Percentiles rank a stretch among this genome's conserved stretches.
Conservation (phyloP, 1,140 invertebrate genomes). For the Bombus ignitus region DNA sequence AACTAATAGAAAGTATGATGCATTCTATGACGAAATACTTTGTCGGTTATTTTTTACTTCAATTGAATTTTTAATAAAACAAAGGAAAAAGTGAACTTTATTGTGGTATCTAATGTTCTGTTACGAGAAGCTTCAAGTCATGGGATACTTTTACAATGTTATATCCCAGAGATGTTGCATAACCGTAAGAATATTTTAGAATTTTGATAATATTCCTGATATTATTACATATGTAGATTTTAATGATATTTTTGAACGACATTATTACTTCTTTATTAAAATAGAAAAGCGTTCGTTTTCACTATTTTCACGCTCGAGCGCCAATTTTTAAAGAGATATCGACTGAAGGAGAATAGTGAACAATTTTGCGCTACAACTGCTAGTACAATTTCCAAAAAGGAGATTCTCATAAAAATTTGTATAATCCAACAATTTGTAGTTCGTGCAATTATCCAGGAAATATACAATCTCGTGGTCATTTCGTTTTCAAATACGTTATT, state of each 20-base stretch:
- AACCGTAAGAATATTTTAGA: no score
- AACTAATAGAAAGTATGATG: no score
- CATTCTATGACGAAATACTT: no score
- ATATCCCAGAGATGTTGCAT: no score
- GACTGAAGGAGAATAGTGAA: fast-evolving
- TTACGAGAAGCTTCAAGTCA: no score
- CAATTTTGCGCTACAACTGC: neutral
- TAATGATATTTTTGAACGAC: neutral
- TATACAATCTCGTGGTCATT: neutral
- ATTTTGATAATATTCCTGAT: no score
- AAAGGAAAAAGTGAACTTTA: no score
- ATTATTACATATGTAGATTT: neutral
- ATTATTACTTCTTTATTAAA: neutral
- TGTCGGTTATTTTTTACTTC: no score
- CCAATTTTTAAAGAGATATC: neutral
- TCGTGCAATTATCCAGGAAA: neutral
- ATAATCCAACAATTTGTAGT: neutral
- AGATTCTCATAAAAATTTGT: neutral
- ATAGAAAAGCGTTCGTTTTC: neutral
- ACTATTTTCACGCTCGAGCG: neutral
- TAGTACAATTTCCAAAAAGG: neutral
- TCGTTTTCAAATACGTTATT: neutral
- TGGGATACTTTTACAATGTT: no score
- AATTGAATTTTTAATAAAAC: no score
- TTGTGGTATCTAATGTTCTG: no score